These are phyloP conservation scores for Agrenia bidenticulata DNA, from an alignment of 2,888 invertebrate species.

Conservation along the genomic window DNA sequence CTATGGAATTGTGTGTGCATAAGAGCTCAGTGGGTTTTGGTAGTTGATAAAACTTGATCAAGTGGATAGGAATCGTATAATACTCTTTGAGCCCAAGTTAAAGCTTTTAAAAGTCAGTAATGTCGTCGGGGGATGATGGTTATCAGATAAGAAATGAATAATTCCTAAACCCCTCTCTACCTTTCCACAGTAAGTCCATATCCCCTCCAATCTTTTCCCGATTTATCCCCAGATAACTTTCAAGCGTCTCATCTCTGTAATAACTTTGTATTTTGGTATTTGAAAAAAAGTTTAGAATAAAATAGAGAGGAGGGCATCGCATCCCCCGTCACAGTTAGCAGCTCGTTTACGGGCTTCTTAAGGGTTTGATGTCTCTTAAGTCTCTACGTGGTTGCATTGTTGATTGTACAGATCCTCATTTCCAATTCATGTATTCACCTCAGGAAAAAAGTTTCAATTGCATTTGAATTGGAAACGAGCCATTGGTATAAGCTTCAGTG, in stretches of 20 bases:
- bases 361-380: background rate
- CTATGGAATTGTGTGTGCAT: too few relatives aligned
- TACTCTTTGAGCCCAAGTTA: too few relatives aligned
- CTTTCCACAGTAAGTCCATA: too few relatives aligned
- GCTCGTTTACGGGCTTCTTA: background rate
- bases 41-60: too few relatives aligned
- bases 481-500: background rate
- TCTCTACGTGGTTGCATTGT: background rate
- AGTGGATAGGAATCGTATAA: too few relatives aligned
- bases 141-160: slow-evolving; percentile 17
- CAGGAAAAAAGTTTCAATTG: slow-evolving; percentile 12
- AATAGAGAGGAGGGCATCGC: too few relatives aligned
- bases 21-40: too few relatives aligned
- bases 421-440: slow-evolving; percentile 18
- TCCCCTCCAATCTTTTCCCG: background rate
- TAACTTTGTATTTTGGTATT: background rate
- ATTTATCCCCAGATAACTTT: slow-evolving; percentile 14
- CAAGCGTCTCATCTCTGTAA: background rate
- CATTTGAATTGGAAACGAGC: slow-evolving; percentile 11
- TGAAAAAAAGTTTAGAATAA: too few relatives aligned
- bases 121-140: background rate
- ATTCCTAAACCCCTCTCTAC: too few relatives aligned
- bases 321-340: background rate
- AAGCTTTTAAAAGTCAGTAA: too few relatives aligned
- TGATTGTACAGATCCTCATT: background rate